Base-by-base conservation (phyloP, 2,113 vertebrate genomes). In the Phainopepla nitens region DNA sequence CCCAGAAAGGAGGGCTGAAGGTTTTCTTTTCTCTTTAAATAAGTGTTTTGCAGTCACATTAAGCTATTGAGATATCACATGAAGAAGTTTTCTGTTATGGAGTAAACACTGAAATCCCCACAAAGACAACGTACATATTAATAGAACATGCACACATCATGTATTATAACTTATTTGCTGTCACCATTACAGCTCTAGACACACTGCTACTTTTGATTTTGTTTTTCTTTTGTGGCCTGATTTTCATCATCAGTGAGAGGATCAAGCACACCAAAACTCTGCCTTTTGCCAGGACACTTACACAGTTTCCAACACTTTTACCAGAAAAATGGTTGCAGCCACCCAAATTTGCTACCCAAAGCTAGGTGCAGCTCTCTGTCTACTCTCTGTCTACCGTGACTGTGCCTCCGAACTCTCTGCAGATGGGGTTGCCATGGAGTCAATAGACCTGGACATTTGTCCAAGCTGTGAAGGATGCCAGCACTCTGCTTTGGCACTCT, bases 401-500 rank as follows among this genome's bases (percentile, higher is more conserved):
- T 17, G 15, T 70, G 66, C 35, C 82, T 31, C 82, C 89, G 94
- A 96, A 95, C 60, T 70, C 94, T 76, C 90, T 84, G 71, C 92
- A 93, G 71, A 82, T 24, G 20, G 92, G 71, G 93, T 92, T 98
- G 97, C 95, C 91, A 79, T 35, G 44, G 80, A 87, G 41, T 80
- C 87, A 50, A 95, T 94, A 95, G 64, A 76, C 39, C 70, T 65
- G 82, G 92, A 92, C 88, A 77, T 94, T 93, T 94, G 86, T 97
- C 95, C 91, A 97, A 96, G 88, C 90, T 29, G 25, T 73, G 82
- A 82, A 91, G 89, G 83, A 81, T 0, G 93, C 97, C 97, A 98
- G 91, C 4, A 0, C 95, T 97, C 93, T 97, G 77, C 86, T 94
- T 96, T 98, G 98, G 97, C 97, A 97, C 90, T 72, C 88, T 94